phyloP scores from a whole-genome alignment of 92 coral and sea anemone genomes.

The Bergia sp. region DNA sequence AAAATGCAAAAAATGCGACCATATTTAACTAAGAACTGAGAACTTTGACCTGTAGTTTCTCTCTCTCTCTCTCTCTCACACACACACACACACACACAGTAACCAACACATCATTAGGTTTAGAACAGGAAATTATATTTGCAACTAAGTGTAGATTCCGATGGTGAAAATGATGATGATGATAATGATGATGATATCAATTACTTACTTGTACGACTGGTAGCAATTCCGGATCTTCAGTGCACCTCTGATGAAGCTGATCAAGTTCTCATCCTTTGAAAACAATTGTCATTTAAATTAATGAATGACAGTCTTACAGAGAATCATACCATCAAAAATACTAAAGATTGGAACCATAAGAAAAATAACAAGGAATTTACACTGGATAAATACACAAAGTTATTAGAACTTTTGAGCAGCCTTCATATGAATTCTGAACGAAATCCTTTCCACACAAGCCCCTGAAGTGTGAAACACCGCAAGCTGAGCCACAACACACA shows the following conservation, averaged over 20 bases:
- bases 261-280: conserved; percentile 82
- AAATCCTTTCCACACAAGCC: not conserved
- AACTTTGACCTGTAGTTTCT: no score
- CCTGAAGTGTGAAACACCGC: no score
- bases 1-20: no score
- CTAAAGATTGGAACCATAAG: not conserved
- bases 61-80: no score
- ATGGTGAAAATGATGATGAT: not conserved
- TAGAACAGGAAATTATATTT: no score
- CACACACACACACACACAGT: no score
- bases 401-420: not conserved
- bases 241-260: conserved; percentile 87
- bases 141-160: no score
- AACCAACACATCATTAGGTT: no score
- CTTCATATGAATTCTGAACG: not conserved
- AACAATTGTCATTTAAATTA: not conserved
- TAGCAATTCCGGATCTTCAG: conserved; percentile 81
- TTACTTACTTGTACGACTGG: conserved; percentile 77
- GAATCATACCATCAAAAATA: not conserved
- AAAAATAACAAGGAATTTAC: not conserved
- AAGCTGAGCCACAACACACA: not conserved
- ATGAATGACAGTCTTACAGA: not conserved
- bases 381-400: not conserved
- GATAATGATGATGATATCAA: not conserved
- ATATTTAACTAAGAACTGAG: no score